Percentiles rank a stretch among this genome's conserved stretches.
Conservation (phyloP, 2,113 vertebrate genomes). For the Centropus unirufus region DNA sequence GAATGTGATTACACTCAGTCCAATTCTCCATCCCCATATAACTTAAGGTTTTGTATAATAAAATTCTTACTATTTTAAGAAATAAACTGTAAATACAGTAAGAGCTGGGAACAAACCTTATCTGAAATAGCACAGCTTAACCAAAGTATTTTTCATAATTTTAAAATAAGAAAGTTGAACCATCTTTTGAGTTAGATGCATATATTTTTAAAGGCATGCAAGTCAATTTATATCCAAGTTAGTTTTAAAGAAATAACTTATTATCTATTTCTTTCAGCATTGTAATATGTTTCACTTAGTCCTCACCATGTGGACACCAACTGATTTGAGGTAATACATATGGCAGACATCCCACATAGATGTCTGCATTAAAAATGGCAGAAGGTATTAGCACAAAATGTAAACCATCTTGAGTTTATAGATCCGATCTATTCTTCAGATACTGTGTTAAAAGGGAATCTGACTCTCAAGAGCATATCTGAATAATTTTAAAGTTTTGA, state of each 20-base stretch:
- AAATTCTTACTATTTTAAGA: background rate
- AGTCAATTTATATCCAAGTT: background rate
- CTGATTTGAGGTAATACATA: conserved; percentile 38
- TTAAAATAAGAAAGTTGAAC: background rate
- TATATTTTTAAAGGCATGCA: background rate
- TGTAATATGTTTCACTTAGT: background rate
- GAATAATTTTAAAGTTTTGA: background rate
- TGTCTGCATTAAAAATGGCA: conserved; percentile 29
- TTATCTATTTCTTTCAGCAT: background rate
- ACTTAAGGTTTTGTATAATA: background rate
- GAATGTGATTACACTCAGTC: background rate
- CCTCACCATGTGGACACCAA: conserved; percentile 50
- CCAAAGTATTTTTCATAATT: background rate
- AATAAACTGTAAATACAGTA: background rate
- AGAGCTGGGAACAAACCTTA: background rate
- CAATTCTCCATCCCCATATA: background rate
- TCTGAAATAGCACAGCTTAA: background rate
- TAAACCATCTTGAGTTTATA: conserved; percentile 56
- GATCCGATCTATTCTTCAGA: background rate
- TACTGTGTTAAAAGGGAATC: background rate
- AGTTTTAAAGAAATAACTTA: background rate
- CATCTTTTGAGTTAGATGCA: background rate
- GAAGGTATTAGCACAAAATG: conserved; percentile 45
- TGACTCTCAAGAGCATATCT: background rate
- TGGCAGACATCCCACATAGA: conserved; percentile 44